Percentiles rank a stretch among this genome's conserved stretches.
Evolutionary conservation across 1,140 invertebrate species (phyloP).

Genomic region (Zaprionus davidi): DNA sequence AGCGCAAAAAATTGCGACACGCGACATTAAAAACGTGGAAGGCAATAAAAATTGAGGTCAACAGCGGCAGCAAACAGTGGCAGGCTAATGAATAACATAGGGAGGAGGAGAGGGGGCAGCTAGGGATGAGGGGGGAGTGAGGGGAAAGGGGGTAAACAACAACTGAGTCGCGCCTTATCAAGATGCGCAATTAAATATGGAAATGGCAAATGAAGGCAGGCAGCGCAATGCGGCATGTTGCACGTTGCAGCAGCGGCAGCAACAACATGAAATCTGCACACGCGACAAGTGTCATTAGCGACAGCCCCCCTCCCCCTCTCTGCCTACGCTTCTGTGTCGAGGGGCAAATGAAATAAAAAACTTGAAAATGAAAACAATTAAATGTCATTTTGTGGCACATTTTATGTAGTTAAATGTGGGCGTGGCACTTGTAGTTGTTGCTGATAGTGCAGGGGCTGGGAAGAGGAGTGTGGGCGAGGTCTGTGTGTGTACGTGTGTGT

Average conservation of each 20-base stretch:
- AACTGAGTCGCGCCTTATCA: slow-evolving; percentile 59
- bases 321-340: not conserved
- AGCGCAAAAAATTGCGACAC: slow-evolving; percentile 61
- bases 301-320: not conserved
- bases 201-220: slow-evolving; percentile 69
- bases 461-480: not conserved
- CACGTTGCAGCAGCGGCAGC: slow-evolving; percentile 21
- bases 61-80: slow-evolving; percentile 60
- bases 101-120: slow-evolving; percentile 12
- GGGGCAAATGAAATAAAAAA: slow-evolving; percentile 20
- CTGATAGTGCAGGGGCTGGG: not conserved
- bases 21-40: slow-evolving; percentile 80
- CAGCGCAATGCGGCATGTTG: slow-evolving; percentile 29
- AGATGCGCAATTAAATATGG: slow-evolving; percentile 82
- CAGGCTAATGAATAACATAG: slow-evolving; percentile 77
- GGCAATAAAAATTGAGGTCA: slow-evolving; percentile 81
- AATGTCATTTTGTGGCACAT: slow-evolving; percentile 74
- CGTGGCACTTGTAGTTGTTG: slow-evolving; percentile 41
- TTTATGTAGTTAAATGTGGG: slow-evolving; percentile 71
- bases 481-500: slow-evolving; percentile 35
- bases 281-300: slow-evolving; percentile 72
- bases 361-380: slow-evolving; percentile 66
- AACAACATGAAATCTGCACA: slow-evolving; percentile 61
- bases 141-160: not conserved
- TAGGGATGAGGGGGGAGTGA: slow-evolving; percentile 2